These are phyloP conservation scores for Eupsilia transversa DNA, from an alignment of 2,888 invertebrate species.

Conservation along the genomic window DNA sequence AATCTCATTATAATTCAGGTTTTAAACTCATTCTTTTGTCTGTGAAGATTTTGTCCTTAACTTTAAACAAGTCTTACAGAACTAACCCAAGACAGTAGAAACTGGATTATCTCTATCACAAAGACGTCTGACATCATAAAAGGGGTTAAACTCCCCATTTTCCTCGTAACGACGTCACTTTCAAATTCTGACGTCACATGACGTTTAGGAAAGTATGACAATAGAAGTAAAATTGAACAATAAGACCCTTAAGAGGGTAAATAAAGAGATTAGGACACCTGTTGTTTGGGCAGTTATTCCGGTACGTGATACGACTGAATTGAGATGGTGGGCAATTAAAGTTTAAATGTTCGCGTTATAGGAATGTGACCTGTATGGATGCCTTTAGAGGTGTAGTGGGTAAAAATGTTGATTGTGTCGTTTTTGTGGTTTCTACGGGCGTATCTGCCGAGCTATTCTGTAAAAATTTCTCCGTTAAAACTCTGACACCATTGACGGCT, in stretches of 20 bases:
- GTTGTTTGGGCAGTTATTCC: conserved; percentile 58
- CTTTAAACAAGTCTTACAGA: not conserved
- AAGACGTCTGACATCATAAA: conserved; percentile 38
- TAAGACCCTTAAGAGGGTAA: conserved; percentile 43
- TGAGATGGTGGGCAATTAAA: conserved; percentile 33
- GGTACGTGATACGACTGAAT: conserved; percentile 48
- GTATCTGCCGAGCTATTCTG: not conserved
- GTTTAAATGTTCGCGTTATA: conserved; percentile 18
- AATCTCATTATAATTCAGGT: not conserved
- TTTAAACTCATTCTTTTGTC: too few relatives aligned
- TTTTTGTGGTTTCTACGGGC: not conserved
- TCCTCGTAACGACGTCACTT: conserved; percentile 40
- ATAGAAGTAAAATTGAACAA: conserved; percentile 56
- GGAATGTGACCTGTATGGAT: conserved; percentile 24
- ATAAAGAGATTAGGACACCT: conserved; percentile 64
- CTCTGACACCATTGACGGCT: not conserved
- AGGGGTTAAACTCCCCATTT: conserved; percentile 39
- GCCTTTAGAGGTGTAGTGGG: not conserved
- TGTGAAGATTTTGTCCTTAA: not conserved
- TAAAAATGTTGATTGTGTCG: not conserved
- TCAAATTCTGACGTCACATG: conserved; percentile 21
- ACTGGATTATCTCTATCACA: conserved; percentile 26
- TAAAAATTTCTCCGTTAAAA: not conserved
- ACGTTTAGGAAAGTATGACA: conserved; percentile 42
- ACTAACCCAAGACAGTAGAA: conserved; percentile 17